phyloP scores from a whole-genome alignment of 2,797 vertebrate species.

The Galaxias olidus region DNA sequence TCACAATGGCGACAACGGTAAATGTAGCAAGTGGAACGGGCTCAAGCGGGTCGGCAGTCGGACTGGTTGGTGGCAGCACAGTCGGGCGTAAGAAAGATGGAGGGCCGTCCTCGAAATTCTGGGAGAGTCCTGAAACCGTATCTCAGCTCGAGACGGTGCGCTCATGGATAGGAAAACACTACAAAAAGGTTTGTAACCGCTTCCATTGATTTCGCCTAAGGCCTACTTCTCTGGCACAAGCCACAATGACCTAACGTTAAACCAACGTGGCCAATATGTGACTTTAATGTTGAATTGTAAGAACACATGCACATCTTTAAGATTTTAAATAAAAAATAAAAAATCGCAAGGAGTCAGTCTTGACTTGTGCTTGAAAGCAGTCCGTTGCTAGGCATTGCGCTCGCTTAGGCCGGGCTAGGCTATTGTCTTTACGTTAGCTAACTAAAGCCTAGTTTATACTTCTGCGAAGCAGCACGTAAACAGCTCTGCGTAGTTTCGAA shows the following conservation, averaged over 20 bases:
- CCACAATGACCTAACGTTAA: slow-evolving; percentile 12
- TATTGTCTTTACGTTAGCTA: too few relatives aligned
- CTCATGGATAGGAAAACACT: slow-evolving; percentile 92
- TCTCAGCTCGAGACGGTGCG: slow-evolving; percentile 89
- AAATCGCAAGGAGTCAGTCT: neutral
- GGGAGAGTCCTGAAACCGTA: slow-evolving; percentile 91
- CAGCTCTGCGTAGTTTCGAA: too few relatives aligned
- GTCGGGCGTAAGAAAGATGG: slow-evolving; percentile 89
- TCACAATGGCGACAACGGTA: slow-evolving; percentile 82
- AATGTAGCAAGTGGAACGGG: slow-evolving; percentile 74
- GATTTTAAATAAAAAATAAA: too few relatives aligned
- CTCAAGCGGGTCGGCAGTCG: slow-evolving; percentile 63
- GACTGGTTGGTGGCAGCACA: slow-evolving; percentile 62
- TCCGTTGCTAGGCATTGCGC: too few relatives aligned
- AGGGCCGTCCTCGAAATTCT: slow-evolving; percentile 88
- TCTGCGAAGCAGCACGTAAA: too few relatives aligned
- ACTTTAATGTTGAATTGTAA: too few relatives aligned
- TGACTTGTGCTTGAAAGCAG: too few relatives aligned
- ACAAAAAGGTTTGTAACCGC: slow-evolving; percentile 88
- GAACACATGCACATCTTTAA: neutral
- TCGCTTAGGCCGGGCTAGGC: too few relatives aligned
- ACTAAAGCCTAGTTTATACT: too few relatives aligned
- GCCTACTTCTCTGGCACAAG: slow-evolving; percentile 67
- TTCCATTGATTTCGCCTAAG: slow-evolving; percentile 62
- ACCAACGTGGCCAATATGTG: neutral